A percentile compares a stretch with the other conserved stretches of the same genome.
These are phyloP conservation scores for Mimumesa dahlbomi DNA, from an alignment of 2,888 invertebrate genomes.

Conservation along the genomic window DNA sequence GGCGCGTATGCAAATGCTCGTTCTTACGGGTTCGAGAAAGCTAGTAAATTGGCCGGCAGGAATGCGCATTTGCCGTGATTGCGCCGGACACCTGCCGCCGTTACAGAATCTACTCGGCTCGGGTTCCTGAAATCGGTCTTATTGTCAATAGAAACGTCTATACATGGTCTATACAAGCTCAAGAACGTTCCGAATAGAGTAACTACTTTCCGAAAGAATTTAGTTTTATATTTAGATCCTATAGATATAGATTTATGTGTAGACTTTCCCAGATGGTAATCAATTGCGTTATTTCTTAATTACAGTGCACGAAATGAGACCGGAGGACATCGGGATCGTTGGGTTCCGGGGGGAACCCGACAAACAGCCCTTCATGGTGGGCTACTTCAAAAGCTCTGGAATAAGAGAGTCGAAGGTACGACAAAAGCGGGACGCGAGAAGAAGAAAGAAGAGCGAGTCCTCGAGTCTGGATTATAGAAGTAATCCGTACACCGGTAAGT, in stretches of 20 bases:
- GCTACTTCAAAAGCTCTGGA: conserved; percentile 88
- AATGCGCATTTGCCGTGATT: conserved; percentile 76
- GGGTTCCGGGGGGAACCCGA: conserved; percentile 89
- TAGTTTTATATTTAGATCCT: no score
- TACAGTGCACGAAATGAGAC: conserved; percentile 88
- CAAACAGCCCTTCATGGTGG: conserved; percentile 95
- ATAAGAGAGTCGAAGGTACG: conserved; percentile 82
- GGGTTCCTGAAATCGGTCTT: no score
- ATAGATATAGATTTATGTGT: no score
- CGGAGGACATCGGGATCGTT: conserved; percentile 92
- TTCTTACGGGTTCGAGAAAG: conserved; percentile 71
- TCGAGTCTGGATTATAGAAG: conserved; percentile 81
- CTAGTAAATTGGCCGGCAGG: conserved; percentile 75
- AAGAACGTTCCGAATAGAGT: no score
- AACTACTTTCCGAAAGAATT: no score
- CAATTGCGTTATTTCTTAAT: background rate
- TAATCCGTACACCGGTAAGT: conserved; percentile 83
- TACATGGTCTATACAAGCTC: no score
- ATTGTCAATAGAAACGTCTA: no score
- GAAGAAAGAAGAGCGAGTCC: conserved; percentile 81
- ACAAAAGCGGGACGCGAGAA: conserved; percentile 83
- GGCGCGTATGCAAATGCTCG: conserved; percentile 60
- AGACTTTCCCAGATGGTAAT: no score
- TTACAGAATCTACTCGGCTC: conserved; percentile 55
- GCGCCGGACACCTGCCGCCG: conserved; percentile 72